phyloP scores from a whole-genome alignment of 1,140 invertebrate species.

The Scaptomyza montana region DNA sequence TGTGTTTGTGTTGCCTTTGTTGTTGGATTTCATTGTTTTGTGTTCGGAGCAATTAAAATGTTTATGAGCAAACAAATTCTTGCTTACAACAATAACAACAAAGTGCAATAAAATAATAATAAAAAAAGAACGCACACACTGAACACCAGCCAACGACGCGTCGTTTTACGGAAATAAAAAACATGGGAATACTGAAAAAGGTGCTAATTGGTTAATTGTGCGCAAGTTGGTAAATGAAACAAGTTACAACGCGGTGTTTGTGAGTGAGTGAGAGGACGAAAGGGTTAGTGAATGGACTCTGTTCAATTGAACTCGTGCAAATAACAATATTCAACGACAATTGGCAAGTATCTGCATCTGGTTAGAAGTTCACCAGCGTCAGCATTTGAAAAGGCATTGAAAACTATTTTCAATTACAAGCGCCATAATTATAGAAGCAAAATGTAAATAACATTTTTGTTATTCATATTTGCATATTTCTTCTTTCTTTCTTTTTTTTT shows the following conservation, averaged over 20 bases:
- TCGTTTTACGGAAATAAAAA: slow-evolving; percentile 12
- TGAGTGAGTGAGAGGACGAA: neutral
- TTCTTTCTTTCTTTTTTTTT: too few species aligned
- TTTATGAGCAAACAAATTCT: slow-evolving; percentile 66
- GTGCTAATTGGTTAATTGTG: slow-evolving; percentile 60
- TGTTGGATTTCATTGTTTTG: slow-evolving; percentile 52
- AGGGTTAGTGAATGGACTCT: too few species aligned
- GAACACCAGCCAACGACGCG: neutral
- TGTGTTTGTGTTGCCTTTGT: slow-evolving; percentile 20
- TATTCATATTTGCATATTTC: too few species aligned
- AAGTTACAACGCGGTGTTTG: neutral
- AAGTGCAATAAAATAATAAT: slow-evolving; percentile 55
- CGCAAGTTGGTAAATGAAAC: slow-evolving; percentile 22
- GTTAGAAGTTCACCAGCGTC: too few species aligned
- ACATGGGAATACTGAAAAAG: slow-evolving; percentile 39
- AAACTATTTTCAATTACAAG: too few species aligned
- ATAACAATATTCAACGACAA: too few species aligned
- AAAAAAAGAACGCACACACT: slow-evolving; percentile 20
- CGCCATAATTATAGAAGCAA: too few species aligned
- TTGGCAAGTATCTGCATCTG: too few species aligned
- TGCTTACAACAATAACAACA: slow-evolving; percentile 52
- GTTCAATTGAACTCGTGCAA: too few species aligned
- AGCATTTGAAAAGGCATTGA: too few species aligned
- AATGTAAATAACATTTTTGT: too few species aligned
- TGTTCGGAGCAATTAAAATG: slow-evolving; percentile 59